These are phyloP conservation scores for Plestiodon gilberti DNA, from an alignment of 2,113 vertebrate species.

Conservation along the genomic window DNA sequence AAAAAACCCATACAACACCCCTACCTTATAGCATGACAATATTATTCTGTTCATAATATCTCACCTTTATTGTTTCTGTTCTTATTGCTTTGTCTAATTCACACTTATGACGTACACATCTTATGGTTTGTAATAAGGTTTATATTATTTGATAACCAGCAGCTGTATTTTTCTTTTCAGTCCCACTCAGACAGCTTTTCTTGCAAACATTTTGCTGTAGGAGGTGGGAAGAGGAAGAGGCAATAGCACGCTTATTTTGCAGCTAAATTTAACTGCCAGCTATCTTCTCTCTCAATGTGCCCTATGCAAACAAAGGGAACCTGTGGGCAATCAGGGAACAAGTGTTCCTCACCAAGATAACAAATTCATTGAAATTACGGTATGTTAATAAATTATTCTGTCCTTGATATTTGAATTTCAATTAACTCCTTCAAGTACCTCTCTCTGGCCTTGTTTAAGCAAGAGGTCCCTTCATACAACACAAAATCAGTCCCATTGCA, in stretches of 20 bases:
- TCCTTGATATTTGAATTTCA: constrained; percentile 34
- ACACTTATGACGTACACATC: not conserved
- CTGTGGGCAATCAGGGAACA: constrained; percentile 33
- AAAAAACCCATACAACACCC: too few relatives aligned
- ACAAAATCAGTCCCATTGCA: not conserved
- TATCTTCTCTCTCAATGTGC: constrained; percentile 40
- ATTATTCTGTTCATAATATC: not conserved
- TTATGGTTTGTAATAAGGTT: constrained; percentile 1
- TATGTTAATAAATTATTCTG: constrained; percentile 17
- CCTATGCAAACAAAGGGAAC: constrained; percentile 8
- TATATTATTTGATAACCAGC: not conserved
- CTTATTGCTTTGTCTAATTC: not conserved
- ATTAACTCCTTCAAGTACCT: constrained; percentile 25
- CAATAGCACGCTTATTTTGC: constrained; percentile 46
- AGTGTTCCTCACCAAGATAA: constrained; percentile 34
- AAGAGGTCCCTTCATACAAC: not conserved
- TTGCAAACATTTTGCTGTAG: constrained; percentile 30
- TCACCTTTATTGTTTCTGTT: not conserved
- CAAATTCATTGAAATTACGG: not conserved
- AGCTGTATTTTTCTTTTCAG: constrained; percentile 38
- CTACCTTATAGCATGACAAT: not conserved
- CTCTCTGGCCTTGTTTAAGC: not conserved
- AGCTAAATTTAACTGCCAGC: constrained; percentile 70
- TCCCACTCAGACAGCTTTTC: not conserved
- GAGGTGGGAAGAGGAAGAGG: constrained; percentile 59